phyloP scores from a whole-genome alignment of 2,797 vertebrate species.

The Silurus aristotelis region DNA sequence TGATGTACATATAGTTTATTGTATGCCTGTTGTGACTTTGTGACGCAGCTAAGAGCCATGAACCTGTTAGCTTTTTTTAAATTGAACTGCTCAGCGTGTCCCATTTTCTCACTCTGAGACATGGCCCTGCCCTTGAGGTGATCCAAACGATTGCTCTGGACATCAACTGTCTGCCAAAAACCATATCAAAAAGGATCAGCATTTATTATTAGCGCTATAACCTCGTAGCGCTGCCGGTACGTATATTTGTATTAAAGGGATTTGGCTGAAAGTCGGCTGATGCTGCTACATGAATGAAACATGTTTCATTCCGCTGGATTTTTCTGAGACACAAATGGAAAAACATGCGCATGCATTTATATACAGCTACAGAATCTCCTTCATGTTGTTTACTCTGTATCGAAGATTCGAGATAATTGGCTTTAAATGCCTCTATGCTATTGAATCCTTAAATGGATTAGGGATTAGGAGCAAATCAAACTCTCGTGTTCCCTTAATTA shows the following conservation, averaged over 20 bases:
- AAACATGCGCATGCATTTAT: not conserved
- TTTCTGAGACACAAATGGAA: not conserved
- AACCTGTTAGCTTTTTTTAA: not conserved
- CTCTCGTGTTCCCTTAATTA: not conserved
- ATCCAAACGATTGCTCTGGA: constrained; percentile 7
- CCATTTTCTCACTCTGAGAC: not conserved
- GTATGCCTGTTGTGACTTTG: not conserved
- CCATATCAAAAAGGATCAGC: not conserved
- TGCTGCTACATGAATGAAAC: constrained; percentile 1
- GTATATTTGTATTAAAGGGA: not conserved
- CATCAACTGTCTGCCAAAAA: not conserved
- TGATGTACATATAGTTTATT: not conserved
- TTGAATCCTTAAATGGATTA: constrained; percentile 2
- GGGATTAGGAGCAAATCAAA: not conserved
- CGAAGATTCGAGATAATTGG: not conserved
- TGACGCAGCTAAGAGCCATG: not conserved
- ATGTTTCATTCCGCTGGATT: not conserved
- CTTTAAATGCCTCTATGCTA: not conserved
- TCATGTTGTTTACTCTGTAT: not conserved
- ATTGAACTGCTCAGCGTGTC: not conserved
- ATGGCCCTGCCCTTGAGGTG: not conserved
- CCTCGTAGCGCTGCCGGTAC: not conserved
- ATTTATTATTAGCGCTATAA: not conserved
- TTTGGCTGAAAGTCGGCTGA: not conserved
- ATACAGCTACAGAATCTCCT: not conserved